Evolutionary conservation across 2,797 vertebrate species (phyloP), one percentile per base, ranked within the genome.

Genomic region (Smutsia temminckii): DNA sequence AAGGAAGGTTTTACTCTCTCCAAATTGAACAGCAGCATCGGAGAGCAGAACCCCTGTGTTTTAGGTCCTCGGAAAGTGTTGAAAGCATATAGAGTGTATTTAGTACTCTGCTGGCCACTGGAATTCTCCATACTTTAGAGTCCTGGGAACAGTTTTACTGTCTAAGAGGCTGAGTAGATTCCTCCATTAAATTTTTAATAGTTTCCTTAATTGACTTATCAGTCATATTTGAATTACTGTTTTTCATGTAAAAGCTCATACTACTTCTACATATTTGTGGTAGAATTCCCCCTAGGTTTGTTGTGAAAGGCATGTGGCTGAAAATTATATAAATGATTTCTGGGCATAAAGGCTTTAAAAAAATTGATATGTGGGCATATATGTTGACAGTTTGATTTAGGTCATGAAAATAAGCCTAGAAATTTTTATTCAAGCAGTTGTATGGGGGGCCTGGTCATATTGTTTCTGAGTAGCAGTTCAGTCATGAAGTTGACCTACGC

Each of bases 341-440:
- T 23, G 90, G 84, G 27, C 88, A 83, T 84, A 64, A 51, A 95
- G 86, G 81, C 20, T 91, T 93, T 90, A 75, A 21, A 16, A 42
- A 71, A 78, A 68, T 77, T 51, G 55, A 17, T 80, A 34, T 49
- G 32, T 59, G 79, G 59, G 27, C 59, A 51, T 74, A 21, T 57
- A 68, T 61, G 61, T 57, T 85, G 95, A 72, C 59, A 51, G 37
- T 61, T 81, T 97, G 94, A 86, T 61, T 96, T 95, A 83, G 91
- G 55, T 13, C 80, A 49, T 85, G 95, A 81, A 81, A 95, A 80
- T 79, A 42, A 85, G n/a, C 25, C 21, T 84, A 83, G 86, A 94
- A 55, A 55, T 59, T 94, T 87, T 96, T 85, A 49, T 63, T 95
- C 83, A 92, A 91, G 59, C 80, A 66, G 75, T 77, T 91, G 59